Percentiles rank a stretch among this genome's conserved stretches.
Evolutionary conservation across 2,888 invertebrate species (phyloP).

Genomic region (Drosophila macrospina): DNA sequence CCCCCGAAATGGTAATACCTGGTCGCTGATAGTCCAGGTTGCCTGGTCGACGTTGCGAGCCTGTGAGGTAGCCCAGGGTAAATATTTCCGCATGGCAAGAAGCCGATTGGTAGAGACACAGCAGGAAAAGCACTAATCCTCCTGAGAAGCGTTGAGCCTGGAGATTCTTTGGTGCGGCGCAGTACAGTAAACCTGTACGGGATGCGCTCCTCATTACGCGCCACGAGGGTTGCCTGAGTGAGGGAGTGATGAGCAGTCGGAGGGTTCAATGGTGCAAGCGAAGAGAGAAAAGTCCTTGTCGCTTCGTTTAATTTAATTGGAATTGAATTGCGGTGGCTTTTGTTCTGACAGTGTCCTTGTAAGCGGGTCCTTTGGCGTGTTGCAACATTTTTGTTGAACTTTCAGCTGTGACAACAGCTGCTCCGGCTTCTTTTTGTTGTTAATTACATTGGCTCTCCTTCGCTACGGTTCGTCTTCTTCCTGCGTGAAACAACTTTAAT

Average conservation of each 20-base stretch:
- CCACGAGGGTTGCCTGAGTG: conserved; percentile 21
- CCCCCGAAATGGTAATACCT: conserved; percentile 90
- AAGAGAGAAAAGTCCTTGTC: conserved; percentile 10
- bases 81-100: conserved; percentile 87
- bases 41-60: conserved; percentile 91
- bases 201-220: conserved; percentile 65
- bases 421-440: conserved; percentile 10
- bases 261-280: background rate
- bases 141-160: conserved; percentile 8
- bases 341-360: conserved; percentile 39
- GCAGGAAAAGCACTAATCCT: conserved; percentile 37
- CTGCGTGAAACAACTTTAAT: conserved; percentile 31
- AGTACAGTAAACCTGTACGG: conserved; percentile 22
- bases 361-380: conserved; percentile 34
- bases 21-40: conserved; percentile 93
- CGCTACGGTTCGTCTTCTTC: conserved; percentile 6
- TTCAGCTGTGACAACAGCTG: conserved; percentile 45
- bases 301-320: conserved; percentile 58
- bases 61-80: conserved; percentile 93
- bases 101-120: conserved; percentile 23
- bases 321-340: conserved; percentile 25
- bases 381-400: conserved; percentile 67
- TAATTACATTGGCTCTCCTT: conserved; percentile 57
- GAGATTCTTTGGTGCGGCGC: conserved; percentile 14
- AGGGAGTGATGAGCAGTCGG: background rate